Evolutionary conservation across 92 coral and sea anemone species (phyloP).

Genomic region (Scolanthus callimorphus): DNA sequence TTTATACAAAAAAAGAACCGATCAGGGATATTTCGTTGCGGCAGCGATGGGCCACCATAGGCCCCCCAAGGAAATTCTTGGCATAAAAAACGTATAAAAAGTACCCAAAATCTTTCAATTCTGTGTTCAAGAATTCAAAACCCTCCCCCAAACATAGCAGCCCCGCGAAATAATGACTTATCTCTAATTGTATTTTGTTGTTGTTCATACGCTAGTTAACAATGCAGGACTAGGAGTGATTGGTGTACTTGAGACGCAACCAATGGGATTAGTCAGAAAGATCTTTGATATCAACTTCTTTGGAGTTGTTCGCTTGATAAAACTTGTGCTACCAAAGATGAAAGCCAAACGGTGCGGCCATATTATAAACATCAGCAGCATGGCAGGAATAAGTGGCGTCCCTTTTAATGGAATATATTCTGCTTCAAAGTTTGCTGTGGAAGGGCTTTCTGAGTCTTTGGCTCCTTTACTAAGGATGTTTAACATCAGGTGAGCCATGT

Average conservation of each 20-base stretch:
- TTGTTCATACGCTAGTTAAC: conserved; percentile 55
- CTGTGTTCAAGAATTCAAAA: too few relatives aligned
- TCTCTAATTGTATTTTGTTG: too few relatives aligned
- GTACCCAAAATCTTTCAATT: too few relatives aligned
- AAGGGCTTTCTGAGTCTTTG: conserved; percentile 80
- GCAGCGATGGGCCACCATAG: too few relatives aligned
- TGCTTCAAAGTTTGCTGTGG: conserved; percentile 86
- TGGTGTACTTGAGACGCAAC: conserved; percentile 74
- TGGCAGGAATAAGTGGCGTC: conserved; percentile 66
- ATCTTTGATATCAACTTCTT: conserved; percentile 77
- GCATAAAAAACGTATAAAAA: too few relatives aligned
- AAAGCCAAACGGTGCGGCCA: conserved; percentile 69
- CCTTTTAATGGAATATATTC: conserved; percentile 79
- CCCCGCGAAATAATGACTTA: too few relatives aligned
- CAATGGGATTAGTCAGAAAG: conserved; percentile 37
- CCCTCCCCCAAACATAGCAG: too few relatives aligned
- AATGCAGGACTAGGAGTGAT: conserved; percentile 84
- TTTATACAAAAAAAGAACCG: too few relatives aligned
- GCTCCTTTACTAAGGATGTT: conserved; percentile 73
- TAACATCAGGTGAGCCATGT: conserved; percentile 75
- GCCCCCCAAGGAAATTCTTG: too few relatives aligned
- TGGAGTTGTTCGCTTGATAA: conserved; percentile 70
- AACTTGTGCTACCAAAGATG: conserved; percentile 81
- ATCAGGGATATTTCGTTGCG: too few relatives aligned
- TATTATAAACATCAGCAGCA: conserved; percentile 70